Evolutionary conservation across 2,888 invertebrate species (phyloP), one percentile per base, ranked within the genome.

Genomic region (Rhamnusium bicolor): DNA sequence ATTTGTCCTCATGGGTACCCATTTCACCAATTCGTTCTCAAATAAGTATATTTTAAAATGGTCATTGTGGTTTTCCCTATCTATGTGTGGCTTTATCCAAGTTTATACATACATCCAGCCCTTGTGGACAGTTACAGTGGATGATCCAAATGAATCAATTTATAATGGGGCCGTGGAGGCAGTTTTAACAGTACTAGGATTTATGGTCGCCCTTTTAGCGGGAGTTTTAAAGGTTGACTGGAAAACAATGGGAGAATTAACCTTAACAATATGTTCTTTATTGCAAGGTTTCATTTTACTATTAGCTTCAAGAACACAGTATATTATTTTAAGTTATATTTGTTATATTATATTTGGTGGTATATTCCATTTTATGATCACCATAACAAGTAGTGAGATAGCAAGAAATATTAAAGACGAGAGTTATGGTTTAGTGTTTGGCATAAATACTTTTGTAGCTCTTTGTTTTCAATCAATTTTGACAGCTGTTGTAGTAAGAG

Each of bases 361-460:
- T 29, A 89, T 95, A 51, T 97, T 93, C 85, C 95, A 96, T 80
- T 94, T 94, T 81, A 92, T 93, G 76, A 94, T 95, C 72, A 96
- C 96, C 0, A 89, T 95, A 69, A 93, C 95, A 8, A 97, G 96
- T 86, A 93, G 94, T 58, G 96, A 97, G 89, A 94, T 98, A 66
- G 97, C 98, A 0, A 92, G 94, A 75, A 90, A 93, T 75, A 90
- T 98, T 71, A 90, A 92, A 69, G 94, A 95, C 81, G 95, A 96
- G 65, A 95, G 95, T 87, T 97, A 95, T 86, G 97, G 96, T 0
- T 89, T 98, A 2, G 93, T 98, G 78, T 97, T 98, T 87, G 98
- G 98, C 2, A 91, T 97, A 79, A 98, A 97, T 87, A 96, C 95
- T 0, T 92, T 97, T 70, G 76, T 95, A 0, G 96, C 96, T 2